Percentiles rank a stretch among this genome's conserved stretches.
phyloP scores from a whole-genome alignment of 2,113 vertebrate species.

The Oplegnathus fasciatus region DNA sequence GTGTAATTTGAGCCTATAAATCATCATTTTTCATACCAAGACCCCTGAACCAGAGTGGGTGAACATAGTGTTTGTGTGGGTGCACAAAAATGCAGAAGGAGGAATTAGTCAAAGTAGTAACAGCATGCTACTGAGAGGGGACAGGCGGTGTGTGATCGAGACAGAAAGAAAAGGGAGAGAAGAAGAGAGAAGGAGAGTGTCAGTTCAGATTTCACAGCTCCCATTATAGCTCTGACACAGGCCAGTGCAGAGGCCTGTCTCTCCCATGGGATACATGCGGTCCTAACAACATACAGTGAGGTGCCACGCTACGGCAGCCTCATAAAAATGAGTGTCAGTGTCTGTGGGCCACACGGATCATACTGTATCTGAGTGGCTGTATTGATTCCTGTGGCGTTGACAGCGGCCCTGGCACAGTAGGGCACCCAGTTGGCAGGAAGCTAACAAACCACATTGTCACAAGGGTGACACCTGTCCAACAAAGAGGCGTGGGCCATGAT shows the following conservation, averaged over 20 bases:
- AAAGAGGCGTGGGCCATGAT: not conserved
- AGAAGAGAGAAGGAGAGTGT: slow-evolving; percentile 29
- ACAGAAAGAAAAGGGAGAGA: not conserved
- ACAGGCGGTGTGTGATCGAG: slow-evolving; percentile 11
- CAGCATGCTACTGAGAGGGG: slow-evolving; percentile 16
- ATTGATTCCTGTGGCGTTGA: slow-evolving; percentile 59
- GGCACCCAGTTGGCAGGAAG: slow-evolving; percentile 44
- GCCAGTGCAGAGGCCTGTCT: slow-evolving; percentile 9
- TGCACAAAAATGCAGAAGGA: slow-evolving; percentile 28
- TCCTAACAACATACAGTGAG: slow-evolving; percentile 24
- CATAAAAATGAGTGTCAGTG: slow-evolving; percentile 31
- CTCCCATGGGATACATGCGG: slow-evolving; percentile 11
- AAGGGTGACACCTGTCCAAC: slow-evolving; percentile 50
- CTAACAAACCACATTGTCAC: slow-evolving; percentile 34
- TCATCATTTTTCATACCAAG: not conserved
- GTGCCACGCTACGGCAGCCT: slow-evolving; percentile 18
- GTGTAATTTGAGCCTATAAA: slow-evolving; percentile 14
- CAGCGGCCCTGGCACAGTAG: slow-evolving; percentile 29
- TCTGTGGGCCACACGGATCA: slow-evolving; percentile 29
- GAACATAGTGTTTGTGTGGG: slow-evolving; percentile 44
- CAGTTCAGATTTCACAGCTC: slow-evolving; percentile 68
- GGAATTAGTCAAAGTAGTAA: slow-evolving; percentile 38
- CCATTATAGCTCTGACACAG: slow-evolving; percentile 62
- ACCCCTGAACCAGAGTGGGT: slow-evolving; percentile 11
- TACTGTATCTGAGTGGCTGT: slow-evolving; percentile 28